phyloP scores from a whole-genome alignment of 2,888 invertebrate genomes.

The Microctonus brassicae region DNA sequence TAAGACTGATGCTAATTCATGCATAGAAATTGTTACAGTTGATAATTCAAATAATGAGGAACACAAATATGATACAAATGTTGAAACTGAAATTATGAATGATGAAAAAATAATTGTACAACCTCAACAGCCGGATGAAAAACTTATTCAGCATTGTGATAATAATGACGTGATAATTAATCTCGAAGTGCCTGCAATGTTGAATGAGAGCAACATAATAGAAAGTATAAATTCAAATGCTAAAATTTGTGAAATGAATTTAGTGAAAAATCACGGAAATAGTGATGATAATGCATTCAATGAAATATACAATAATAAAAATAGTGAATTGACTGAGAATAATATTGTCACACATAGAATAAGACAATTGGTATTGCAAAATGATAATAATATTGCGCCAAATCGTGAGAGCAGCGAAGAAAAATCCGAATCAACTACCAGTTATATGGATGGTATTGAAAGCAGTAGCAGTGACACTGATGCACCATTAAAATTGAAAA shows the following conservation, averaged over 20 bases:
- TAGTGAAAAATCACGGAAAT: neutral
- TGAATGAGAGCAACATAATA: slow-evolving; percentile 4
- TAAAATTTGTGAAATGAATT: neutral
- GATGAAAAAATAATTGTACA: slow-evolving; percentile 40
- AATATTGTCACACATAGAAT: slow-evolving; percentile 5
- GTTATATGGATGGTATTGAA: slow-evolving; percentile 47
- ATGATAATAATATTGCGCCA: slow-evolving; percentile 10
- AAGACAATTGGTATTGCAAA: neutral
- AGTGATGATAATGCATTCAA: neutral
- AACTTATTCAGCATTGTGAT: slow-evolving; percentile 21
- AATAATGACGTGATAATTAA: slow-evolving; percentile 34
- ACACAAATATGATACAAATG: slow-evolving; percentile 29
- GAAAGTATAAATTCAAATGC: slow-evolving; percentile 41
- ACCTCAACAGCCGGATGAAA: slow-evolving; percentile 42
- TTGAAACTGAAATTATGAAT: slow-evolving; percentile 35
- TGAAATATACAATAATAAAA: slow-evolving; percentile 12
- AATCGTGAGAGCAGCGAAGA: slow-evolving; percentile 51
- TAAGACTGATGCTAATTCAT: slow-evolving; percentile 54
- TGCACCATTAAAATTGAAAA: slow-evolving; percentile 13
- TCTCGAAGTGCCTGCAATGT: slow-evolving; percentile 24
- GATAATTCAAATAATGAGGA: slow-evolving; percentile 31
- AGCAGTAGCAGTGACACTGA: slow-evolving; percentile 50
- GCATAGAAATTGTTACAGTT: slow-evolving; percentile 44
- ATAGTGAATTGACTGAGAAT: slow-evolving; percentile 6
- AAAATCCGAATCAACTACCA: slow-evolving; percentile 53